Evolutionary conservation across 23 tunicate species (phyloP).

Genomic region (Trididemnum miniatum): DNA sequence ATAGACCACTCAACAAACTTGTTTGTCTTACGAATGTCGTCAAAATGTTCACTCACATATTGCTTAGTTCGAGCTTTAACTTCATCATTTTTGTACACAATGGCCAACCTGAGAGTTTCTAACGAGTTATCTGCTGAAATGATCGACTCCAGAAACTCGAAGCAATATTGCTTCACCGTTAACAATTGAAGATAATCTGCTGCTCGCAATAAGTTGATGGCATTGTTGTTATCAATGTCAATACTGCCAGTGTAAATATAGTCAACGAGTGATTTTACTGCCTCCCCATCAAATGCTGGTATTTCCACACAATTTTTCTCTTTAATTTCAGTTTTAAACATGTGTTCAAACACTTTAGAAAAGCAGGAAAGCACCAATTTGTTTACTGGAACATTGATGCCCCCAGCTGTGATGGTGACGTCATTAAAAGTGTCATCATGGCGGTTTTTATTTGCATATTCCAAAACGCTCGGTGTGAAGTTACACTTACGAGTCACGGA

Average conservation of each 20-base stretch:
- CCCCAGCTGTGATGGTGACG: slow-evolving; percentile 12
- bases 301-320: slow-evolving; percentile 13
- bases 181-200: background rate
- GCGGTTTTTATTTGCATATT: slow-evolving; percentile 7
- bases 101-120: background rate
- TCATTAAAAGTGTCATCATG: background rate
- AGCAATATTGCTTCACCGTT: background rate
- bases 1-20: background rate
- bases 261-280: background rate
- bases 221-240: background rate
- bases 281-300: background rate
- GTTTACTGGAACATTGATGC: background rate
- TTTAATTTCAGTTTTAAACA: background rate
- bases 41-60: background rate
- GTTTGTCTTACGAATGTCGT: background rate
- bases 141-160: background rate
- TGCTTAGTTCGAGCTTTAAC: background rate
- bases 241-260: slow-evolving; percentile 15
- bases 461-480: no score
- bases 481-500: no score
- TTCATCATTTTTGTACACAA: background rate
- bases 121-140: background rate
- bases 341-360: background rate
- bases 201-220: background rate
- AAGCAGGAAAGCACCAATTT: slow-evolving; percentile 15